Evolutionary conservation across 1,140 invertebrate species (phyloP), one percentile per base, ranked within the genome.

Genomic region (Gonatopus flavifemur): DNA sequence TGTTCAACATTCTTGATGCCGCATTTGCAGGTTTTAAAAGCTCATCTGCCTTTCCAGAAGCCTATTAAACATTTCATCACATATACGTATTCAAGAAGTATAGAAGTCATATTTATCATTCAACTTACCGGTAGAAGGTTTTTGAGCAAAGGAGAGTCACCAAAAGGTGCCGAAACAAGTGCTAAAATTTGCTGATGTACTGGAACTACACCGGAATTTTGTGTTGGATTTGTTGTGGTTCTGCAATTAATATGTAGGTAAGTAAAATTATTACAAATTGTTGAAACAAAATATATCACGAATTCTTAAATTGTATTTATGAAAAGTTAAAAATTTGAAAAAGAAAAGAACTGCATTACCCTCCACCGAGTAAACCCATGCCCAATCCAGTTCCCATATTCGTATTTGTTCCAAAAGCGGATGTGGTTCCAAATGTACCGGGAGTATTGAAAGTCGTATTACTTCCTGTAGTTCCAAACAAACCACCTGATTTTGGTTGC

Each of bases 101-200:
- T 20, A 0, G 12, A 43, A 42, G 46, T 20, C 15, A 58, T 33
- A 38, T 38, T 40, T 25, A 49, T 32, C 49, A 19, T 19, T 19
- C n/a, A 36, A 73, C 73, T 72, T 74, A 84, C 83, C 32, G 82
- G 81, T 40, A 86, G 80, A 1, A 90, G 66, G 70, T 89, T 88
- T 67, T 88, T 87, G 49, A 91, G 83, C 7, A 91, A 77, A 6
- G 88, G 85, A 32, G 86, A 87, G 69, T 90, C 87, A n/a, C 89
- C 89, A 61, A 88, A 92, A 2, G 89, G 89, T 7, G 86, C 85
- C 2, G 84, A 83, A 3, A 86, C 83, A 7, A 90, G 76, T 7
- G 86, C 81, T 35, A 87, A 67, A 38, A 89, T 83, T 67, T 88
- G 87, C 56, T 88, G 85, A 67, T 84, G 83, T 5, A 85, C 79